Base-by-base conservation (phyloP, 1,140 invertebrate genomes). In the Lithobius niger region DNA sequence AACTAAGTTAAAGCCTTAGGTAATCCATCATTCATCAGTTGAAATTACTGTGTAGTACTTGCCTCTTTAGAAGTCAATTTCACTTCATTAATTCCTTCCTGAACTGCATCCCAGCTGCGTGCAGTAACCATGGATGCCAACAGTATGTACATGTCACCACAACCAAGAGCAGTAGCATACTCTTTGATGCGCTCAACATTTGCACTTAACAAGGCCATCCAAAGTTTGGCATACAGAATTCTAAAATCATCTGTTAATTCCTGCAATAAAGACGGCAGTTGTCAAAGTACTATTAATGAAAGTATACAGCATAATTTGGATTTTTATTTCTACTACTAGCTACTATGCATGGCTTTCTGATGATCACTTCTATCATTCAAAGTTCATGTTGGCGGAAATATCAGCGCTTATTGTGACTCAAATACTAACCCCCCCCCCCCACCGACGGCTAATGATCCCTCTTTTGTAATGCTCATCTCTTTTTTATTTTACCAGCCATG, bases 121-220 rank as follows among this genome's bases (percentile, higher is more conserved):
- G 89, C 92, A 0, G 94, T 86, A 0, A 99, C 80, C 83, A 99
- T 97, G 66, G 94, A 97, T 0, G 89, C 86, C 66, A 99, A 84
- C 26, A 98, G 70, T 0, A 80, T 83, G 70, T 88, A 95, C 31
- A 94, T 67, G 59, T 94, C 80, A 0, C 81, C 83, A 27, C 95
- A 88, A 42, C 92, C 92, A 58, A 98, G 71, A 54, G 82, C 77
- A 57, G 79, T 73, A 21, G 82, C 81, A 66, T 90, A 81, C 13
- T 73, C 65, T 59, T 85, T 79, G 76, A 97, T 96, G 1, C 77
- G 79, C 43, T 80, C 74, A 31, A 81, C 77, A 72, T 98, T 81
- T 40, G 83, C 78, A 59, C 85, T 81, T 27, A 99, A 76, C 58
- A 99, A 86, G 43, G 87, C 84, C 27, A 96, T 71, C 96, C 96